A percentile compares a stretch with the other conserved stretches of the same genome.
phyloP scores from a whole-genome alignment of 2,888 invertebrate species.

The Pyrochroa serraticornis region DNA sequence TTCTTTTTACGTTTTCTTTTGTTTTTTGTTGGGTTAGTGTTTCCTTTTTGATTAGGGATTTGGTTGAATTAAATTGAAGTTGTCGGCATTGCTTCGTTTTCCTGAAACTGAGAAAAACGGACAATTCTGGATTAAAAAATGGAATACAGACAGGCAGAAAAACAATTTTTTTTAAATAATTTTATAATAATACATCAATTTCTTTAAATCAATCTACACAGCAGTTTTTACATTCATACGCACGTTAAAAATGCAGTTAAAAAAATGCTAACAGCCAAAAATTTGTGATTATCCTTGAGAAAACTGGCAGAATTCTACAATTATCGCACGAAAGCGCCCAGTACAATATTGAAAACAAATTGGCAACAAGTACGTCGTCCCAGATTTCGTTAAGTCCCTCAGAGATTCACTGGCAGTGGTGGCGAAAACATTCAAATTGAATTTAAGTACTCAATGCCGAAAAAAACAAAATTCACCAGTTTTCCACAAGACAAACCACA shows the following conservation, averaged over 20 bases:
- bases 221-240: constrained; percentile 51
- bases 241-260: constrained; percentile 48
- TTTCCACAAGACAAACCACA: constrained; percentile 15
- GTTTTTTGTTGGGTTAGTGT: no score
- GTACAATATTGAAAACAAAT: no score
- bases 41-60: no score
- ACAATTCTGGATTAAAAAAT: no score
- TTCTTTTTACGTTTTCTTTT: no score
- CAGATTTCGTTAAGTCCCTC: constrained; percentile 1
- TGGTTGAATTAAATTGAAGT: no score
- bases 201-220: constrained; percentile 54
- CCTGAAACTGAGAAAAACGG: no score
- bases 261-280: constrained; percentile 27
- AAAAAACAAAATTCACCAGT: constrained; percentile 32
- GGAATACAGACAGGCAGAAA: neutral
- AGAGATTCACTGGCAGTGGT: constrained; percentile 32
- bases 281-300: constrained; percentile 20
- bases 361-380: constrained; percentile 4
- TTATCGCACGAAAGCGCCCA: neutral
- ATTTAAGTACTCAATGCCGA: constrained; percentile 25
- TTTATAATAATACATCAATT: constrained; percentile 54
- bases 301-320: constrained; percentile 32
- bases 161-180: constrained; percentile 28
- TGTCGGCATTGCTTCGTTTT: no score
- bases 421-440: constrained; percentile 8